phyloP scores from a whole-genome alignment of 2,113 vertebrate genomes.

The Formicarius rufipectus region DNA sequence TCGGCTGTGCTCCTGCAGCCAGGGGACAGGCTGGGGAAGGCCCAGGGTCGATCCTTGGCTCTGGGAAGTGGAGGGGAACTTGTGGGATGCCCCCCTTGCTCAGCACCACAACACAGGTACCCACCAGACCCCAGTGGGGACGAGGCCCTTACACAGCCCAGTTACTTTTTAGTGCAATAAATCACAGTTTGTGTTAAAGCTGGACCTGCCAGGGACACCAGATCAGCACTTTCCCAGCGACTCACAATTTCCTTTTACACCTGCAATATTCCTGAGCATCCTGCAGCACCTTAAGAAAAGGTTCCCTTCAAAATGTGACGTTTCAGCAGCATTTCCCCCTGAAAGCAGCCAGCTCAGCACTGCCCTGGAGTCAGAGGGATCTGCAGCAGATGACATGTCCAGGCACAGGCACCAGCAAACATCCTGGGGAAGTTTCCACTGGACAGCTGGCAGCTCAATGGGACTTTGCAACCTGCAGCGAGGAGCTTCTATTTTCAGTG shows the following conservation, averaged over 20 bases:
- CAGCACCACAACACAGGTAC: neutral
- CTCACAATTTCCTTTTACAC: neutral
- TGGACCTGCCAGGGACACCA: neutral
- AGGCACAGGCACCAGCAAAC: neutral
- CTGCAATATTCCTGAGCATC: neutral
- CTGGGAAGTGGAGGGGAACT: neutral
- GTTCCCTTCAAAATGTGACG: neutral
- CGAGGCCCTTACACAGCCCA: accelerated
- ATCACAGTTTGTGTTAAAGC: neutral
- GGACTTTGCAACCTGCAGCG: neutral
- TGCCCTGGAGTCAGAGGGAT: neutral
- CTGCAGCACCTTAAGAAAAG: neutral
- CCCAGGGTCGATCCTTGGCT: accelerated
- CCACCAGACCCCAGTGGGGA: neutral
- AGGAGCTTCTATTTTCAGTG: neutral
- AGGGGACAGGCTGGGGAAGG: neutral
- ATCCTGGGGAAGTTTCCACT: neutral
- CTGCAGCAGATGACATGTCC: neutral
- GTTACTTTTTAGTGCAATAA: neutral
- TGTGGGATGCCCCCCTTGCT: accelerated
- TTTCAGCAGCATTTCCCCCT: constrained; percentile 15
- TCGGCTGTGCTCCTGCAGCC: neutral
- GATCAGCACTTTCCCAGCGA: neutral
- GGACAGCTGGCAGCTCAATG: neutral
- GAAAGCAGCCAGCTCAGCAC: constrained; percentile 37